Evolutionary conservation across 2,113 vertebrate genomes (phyloP).

Genomic region (Vulpes lagopus): DNA sequence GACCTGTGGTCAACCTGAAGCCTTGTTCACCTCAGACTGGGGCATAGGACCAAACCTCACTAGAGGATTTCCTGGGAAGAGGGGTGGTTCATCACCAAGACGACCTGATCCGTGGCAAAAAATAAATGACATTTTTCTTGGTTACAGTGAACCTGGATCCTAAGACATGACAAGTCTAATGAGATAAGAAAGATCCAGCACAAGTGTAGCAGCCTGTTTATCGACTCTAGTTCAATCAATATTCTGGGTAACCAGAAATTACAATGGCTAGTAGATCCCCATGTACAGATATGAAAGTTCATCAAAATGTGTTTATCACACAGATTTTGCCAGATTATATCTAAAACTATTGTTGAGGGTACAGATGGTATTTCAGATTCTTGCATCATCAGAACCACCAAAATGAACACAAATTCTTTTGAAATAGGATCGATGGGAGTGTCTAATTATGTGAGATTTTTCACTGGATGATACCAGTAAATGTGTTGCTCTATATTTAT

Average conservation of each 20-base stretch:
- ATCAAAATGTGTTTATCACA: background rate
- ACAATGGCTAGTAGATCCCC: background rate
- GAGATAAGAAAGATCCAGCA: background rate
- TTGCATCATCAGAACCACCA: background rate
- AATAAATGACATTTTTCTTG: background rate
- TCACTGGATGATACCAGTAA: background rate
- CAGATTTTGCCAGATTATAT: background rate
- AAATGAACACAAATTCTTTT: constrained; percentile 50
- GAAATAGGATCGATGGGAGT: constrained; percentile 9
- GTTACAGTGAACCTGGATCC: background rate
- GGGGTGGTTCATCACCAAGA: background rate
- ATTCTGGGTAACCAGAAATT: background rate
- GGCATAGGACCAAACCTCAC: background rate
- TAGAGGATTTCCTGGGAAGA: background rate
- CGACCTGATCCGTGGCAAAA: background rate
- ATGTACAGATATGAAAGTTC: background rate
- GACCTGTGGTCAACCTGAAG: background rate
- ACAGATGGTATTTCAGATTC: constrained; percentile 55
- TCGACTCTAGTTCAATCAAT: background rate
- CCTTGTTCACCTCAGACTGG: background rate
- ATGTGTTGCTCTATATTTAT: background rate
- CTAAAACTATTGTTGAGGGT: constrained; percentile 18
- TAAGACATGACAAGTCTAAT: background rate
- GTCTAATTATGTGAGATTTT: constrained; percentile 15
- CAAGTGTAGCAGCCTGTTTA: background rate